Percentiles rank a stretch among this genome's conserved stretches.
These are phyloP conservation scores for Channa striata DNA, from an alignment of 2,797 vertebrate species.

Conservation along the genomic window DNA sequence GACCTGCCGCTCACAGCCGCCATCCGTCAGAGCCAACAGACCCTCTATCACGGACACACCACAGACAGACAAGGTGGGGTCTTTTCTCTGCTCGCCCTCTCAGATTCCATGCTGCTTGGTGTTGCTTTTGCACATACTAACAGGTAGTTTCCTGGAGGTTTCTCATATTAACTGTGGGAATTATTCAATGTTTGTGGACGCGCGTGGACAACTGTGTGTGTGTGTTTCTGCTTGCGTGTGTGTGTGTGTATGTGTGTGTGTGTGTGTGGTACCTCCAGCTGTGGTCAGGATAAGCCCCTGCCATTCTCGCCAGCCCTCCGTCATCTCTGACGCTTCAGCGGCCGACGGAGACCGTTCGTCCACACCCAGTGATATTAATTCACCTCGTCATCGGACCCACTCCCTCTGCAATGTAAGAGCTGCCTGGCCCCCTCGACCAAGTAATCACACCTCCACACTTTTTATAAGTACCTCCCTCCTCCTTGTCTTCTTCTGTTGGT, in stretches of 20 bases:
- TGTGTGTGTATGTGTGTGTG: background rate
- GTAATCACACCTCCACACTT: conserved; percentile 77
- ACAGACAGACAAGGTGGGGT: conserved; percentile 91
- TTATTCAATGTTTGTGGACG: conserved; percentile 41
- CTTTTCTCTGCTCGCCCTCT: background rate
- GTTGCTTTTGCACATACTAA: conserved; percentile 65
- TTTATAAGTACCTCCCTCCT: conserved; percentile 36
- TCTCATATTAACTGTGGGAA: conserved; percentile 66
- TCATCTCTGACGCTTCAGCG: conserved; percentile 94
- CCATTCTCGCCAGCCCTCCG: conserved; percentile 95
- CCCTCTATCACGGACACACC: conserved; percentile 92
- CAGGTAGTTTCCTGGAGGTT: conserved; percentile 55
- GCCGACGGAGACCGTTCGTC: conserved; percentile 95
- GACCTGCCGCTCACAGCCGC: conserved; percentile 96
- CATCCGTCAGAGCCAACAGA: conserved; percentile 98
- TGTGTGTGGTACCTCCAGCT: conserved; percentile 65
- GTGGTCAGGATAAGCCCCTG: conserved; percentile 96
- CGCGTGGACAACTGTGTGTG: conserved; percentile 29
- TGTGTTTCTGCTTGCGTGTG: background rate
- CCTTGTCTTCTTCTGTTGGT: conserved; percentile 47
- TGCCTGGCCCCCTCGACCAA: conserved; percentile 80
- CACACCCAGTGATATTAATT: conserved; percentile 98
- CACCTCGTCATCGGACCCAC: conserved; percentile 96
- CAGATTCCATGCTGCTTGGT: conserved; percentile 35
- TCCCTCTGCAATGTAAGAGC: conserved; percentile 99